Evolutionary conservation across 2,113 vertebrate genomes (phyloP).

Genomic region (Psittacula cyanocephala): DNA sequence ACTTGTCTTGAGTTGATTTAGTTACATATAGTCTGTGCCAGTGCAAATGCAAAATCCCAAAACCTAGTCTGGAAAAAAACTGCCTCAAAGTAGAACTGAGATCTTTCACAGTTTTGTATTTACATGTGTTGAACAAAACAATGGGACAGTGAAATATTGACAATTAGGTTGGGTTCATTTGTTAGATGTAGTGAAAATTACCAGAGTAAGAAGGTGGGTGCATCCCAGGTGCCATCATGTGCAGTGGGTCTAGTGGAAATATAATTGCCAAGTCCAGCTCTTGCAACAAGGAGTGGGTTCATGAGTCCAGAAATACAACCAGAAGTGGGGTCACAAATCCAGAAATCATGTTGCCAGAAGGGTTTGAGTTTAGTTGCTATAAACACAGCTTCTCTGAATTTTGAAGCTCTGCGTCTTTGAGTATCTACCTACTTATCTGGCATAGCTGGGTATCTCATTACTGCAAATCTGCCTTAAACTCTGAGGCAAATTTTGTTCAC

Average conservation of each 20-base stretch:
- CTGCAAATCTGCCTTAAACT: constrained; percentile 25
- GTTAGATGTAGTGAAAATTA: not conserved
- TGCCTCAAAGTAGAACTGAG: not conserved
- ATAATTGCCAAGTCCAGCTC: not conserved
- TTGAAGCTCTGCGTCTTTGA: not conserved
- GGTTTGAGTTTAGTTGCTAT: not conserved
- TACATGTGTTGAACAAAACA: not conserved
- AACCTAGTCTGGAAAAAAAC: not conserved
- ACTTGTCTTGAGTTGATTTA: not conserved
- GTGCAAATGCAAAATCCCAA: not conserved
- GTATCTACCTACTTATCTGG: constrained; percentile 4
- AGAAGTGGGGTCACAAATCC: not conserved
- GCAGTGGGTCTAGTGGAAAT: not conserved
- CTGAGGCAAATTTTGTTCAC: constrained; percentile 41
- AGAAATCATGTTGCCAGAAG: not conserved
- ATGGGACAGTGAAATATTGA: not conserved
- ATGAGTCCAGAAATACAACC: not conserved
- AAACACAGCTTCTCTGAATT: not conserved
- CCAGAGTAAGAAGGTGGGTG: not conserved
- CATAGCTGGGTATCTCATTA: constrained; percentile 12
- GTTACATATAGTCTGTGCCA: not conserved
- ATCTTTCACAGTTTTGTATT: not conserved
- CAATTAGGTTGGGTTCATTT: not conserved
- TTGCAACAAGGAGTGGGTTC: not conserved
- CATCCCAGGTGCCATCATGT: not conserved